These are phyloP conservation scores for Callochromis pleurospilus DNA, from an alignment of 2,113 vertebrate genomes.

Conservation along the genomic window DNA sequence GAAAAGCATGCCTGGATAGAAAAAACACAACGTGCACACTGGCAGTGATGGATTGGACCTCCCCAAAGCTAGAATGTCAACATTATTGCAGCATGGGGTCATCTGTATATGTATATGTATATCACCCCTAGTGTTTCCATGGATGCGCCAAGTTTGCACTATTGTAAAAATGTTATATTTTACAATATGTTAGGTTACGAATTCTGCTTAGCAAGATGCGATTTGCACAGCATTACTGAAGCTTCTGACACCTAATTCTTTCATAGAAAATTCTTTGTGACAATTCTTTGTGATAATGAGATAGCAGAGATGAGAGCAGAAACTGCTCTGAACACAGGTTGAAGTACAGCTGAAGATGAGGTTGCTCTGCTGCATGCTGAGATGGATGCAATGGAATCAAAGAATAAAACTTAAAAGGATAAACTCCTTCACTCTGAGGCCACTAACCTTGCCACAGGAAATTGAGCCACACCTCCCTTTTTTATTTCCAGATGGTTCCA, in stretches of 20 bases:
- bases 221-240: neutral
- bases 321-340: neutral
- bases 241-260: neutral
- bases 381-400: neutral
- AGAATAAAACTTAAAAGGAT: neutral
- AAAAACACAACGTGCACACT: neutral
- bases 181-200: neutral
- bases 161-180: neutral
- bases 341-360: neutral
- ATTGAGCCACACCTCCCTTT: neutral
- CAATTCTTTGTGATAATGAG: neutral
- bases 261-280: neutral
- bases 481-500: neutral
- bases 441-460: neutral
- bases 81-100: neutral
- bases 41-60: neutral
- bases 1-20: neutral
- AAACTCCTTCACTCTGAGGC: neutral
- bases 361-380: neutral
- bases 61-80: neutral
- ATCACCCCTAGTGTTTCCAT: neutral
- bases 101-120: neutral
- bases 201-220: neutral
- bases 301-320: neutral
- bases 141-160: neutral